A percentile compares a stretch with the other conserved stretches of the same genome.
phyloP scores from a whole-genome alignment of 2,888 invertebrate species.

The Mesopsocus fuscifrons region DNA sequence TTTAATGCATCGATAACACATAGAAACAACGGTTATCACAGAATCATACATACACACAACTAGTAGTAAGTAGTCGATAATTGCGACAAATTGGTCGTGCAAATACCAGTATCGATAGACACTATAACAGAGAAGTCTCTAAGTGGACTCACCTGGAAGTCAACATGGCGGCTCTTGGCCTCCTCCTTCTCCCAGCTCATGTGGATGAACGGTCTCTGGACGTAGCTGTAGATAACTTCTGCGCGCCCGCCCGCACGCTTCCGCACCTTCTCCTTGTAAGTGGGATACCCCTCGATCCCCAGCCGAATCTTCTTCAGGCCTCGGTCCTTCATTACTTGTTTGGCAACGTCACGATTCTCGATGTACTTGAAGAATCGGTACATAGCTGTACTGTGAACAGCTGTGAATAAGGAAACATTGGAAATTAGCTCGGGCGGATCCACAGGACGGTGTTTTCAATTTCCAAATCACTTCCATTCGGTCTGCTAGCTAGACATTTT shows the following conservation, averaged over 20 bases:
- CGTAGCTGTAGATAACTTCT: conserved; percentile 98
- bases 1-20: too few relatives aligned
- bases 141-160: conserved; percentile 46
- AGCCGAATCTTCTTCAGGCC: conserved; percentile 96
- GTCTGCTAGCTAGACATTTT: too few relatives aligned
- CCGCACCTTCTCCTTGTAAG: conserved; percentile 97
- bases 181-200: conserved; percentile 99
- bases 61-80: too few relatives aligned
- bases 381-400: conserved; percentile 86
- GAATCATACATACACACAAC: too few relatives aligned
- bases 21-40: too few relatives aligned
- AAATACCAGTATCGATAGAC: too few relatives aligned
- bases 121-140: too few relatives aligned
- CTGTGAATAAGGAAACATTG: conserved; percentile 27
- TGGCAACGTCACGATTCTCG: conserved; percentile 97
- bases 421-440: too few relatives aligned
- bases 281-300: conserved; percentile 98
- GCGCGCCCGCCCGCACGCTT: conserved; percentile 85
- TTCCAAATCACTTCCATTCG: too few relatives aligned
- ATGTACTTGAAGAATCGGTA: conserved; percentile 99
- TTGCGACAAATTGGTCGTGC: too few relatives aligned
- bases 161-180: conserved; percentile 95
- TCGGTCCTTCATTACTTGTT: conserved; percentile 95
- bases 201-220: conserved; percentile 95
- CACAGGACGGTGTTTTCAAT: too few relatives aligned